Base-by-base conservation (phyloP, 2,113 vertebrate species). In the Hymenochirus boettgeri region DNA sequence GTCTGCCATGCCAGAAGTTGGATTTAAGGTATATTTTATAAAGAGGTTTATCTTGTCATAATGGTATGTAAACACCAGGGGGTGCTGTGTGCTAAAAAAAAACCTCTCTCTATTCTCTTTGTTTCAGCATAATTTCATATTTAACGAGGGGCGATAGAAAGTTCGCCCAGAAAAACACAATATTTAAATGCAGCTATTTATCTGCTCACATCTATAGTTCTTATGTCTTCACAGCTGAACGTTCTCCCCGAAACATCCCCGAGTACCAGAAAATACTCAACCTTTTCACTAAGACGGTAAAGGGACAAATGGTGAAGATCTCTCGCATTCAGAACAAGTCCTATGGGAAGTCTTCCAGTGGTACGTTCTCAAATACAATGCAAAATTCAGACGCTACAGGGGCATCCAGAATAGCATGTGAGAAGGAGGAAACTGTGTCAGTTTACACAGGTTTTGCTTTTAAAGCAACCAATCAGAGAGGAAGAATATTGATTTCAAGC, bases 291-390 rank as follows among this genome's bases (percentile, higher is more conserved):
- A 19, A 61, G 45, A 94, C 93, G 10, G 88, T 96, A 90, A 75
- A 69, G 24, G 56, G 2, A 4, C 79, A 75, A 57, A 82, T 0
- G 45, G 77, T 98, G 37, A 91, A 63, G 61, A 89, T 98, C 69
- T 59, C 71, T 57, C 90, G 87, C 77, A 84, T 95, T 74, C 87
- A 90, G 77, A 98, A 96, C 57, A 77, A 75, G 0, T 81, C 17
- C 88, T 97, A 56, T 90, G 86, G 90, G 78, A 75, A 39, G 50
- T 86, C 54, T 98, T 89, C 73, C 79, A 92, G 26, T 92, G 92
- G 96, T 97, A 75, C n/a, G 86, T 83, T 65, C n/a, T n/a, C n/a
- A n/a, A n/a, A n/a, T n/a, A n/a, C n/a, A n/a, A n/a, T n/a, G n/a
- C n/a, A n/a, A n/a, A n/a, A n/a, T n/a, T n/a, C n/a, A n/a, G n/a